Evolutionary conservation across 1,140 invertebrate genomes (phyloP).

Genomic region (Rhizoglyphus robini): DNA sequence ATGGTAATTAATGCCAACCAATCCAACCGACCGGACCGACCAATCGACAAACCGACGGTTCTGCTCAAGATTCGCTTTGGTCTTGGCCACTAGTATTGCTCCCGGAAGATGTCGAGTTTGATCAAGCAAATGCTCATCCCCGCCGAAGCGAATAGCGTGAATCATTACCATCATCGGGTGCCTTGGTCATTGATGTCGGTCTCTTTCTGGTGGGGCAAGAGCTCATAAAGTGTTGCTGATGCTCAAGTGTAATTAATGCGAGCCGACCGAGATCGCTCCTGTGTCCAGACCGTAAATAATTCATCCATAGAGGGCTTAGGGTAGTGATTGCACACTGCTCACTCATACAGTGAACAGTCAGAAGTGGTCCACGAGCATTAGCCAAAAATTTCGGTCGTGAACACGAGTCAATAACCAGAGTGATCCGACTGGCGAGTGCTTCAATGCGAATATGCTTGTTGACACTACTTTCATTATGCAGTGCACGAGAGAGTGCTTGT

Average conservation of each 20-base stretch:
- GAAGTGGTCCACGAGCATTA: too few species aligned
- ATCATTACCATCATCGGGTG: not conserved
- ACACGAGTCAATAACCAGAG: too few species aligned
- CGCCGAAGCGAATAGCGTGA: not conserved
- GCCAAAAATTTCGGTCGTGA: too few species aligned
- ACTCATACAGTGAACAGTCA: not conserved
- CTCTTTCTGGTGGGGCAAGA: not conserved
- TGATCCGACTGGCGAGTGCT: too few species aligned
- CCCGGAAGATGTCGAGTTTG: not conserved
- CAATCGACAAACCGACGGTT: not conserved
- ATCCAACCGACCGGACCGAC: too few species aligned
- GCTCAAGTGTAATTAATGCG: not conserved
- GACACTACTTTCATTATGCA: too few species aligned
- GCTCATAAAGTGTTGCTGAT: too few species aligned
- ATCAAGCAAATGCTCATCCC: not conserved
- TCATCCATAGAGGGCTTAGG: too few species aligned
- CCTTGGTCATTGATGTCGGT: not conserved
- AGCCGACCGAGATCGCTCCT: not conserved
- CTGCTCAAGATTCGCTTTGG: not conserved
- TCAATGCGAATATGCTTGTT: too few species aligned
- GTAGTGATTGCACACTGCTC: not conserved
- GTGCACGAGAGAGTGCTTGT: too few species aligned
- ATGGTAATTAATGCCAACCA: not conserved
- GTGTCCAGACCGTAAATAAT: not conserved
- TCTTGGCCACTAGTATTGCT: not conserved